Evolutionary conservation across 2,888 invertebrate species (phyloP), one percentile per base, ranked within the genome.

Genomic region (Tipula lateralis): DNA sequence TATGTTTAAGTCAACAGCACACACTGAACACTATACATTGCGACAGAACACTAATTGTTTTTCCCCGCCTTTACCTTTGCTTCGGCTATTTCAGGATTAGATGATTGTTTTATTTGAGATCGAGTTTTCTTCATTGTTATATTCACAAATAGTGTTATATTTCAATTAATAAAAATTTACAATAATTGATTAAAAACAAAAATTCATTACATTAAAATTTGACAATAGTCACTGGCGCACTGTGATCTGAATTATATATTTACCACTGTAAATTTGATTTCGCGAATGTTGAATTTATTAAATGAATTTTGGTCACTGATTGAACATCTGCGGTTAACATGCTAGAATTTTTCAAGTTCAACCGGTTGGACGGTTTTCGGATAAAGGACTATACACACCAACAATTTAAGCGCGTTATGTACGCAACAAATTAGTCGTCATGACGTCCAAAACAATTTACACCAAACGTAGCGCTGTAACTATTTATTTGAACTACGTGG

Each of bases 61-160:
- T 39, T 3, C 13, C 44, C 1, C 44, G n/a, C 3, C 16, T 39
- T 39, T n/a, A 44, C 44, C 16, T 44, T 44, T 44, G 16, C 44
- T 44, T 44, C 16, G 16, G n/a, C 16, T n/a, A 44, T 44, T 16
- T 44, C 44, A 16, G 44, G 16, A 0, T 6, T 3, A 16, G n/a
- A 2, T 3, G n/a, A 16, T 16, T 44, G 16, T 16, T 44, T n/a
- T 3, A 90, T 90, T 87, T 90, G 90, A 84, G 90, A 90, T 85
- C 90, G 88, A 86, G 90, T 90, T 86, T 89, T 90, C 87, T 90
- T 89, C 90, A 90, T 90, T 85, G 0, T 44, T 16, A 44, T 6
- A 16, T 44, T n/a, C n/a, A 4, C n/a, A 44, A 44, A 44, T 4
- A n/a, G 16, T 44, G n/a, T 44, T n/a, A 16, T 44, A 16, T 16